These are phyloP conservation scores for Catharus bicknelli DNA, from an alignment of 2,113 vertebrate species.

Conservation along the genomic window DNA sequence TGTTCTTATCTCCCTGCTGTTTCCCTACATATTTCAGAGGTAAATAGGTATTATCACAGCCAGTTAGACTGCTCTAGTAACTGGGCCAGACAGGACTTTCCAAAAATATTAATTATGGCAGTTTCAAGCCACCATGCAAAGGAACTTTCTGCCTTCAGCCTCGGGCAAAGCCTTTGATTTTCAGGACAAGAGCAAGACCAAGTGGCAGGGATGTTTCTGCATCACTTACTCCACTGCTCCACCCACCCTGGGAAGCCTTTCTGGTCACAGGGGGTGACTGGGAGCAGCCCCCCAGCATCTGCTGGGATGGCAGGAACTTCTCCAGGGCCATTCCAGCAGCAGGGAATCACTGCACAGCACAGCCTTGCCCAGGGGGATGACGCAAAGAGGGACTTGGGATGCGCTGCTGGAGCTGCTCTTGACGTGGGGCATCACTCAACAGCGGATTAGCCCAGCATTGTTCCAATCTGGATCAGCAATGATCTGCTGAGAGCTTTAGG, in stretches of 20 bases:
- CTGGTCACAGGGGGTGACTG: background rate
- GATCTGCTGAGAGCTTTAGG: background rate
- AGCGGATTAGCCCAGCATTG: background rate
- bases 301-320: background rate
- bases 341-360: background rate
- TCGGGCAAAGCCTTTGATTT: background rate
- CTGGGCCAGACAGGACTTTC: background rate
- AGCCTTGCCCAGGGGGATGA: background rate
- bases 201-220: background rate
- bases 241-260: background rate
- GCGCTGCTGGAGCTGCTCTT: background rate
- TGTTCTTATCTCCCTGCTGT: background rate
- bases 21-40: background rate
- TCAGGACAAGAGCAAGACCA: background rate
- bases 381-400: background rate
- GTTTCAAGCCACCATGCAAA: background rate
- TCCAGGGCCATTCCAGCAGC: background rate
- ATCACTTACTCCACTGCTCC: background rate
- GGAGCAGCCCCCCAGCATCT: background rate
- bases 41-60: background rate
- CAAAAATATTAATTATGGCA: background rate
- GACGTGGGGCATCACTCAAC: rapidly evolving
- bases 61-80: background rate
- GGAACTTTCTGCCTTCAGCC: background rate
- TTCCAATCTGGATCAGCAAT: background rate